Conservation (phyloP, 2,113 vertebrate species). For the Otocyon megalotis region DNA sequence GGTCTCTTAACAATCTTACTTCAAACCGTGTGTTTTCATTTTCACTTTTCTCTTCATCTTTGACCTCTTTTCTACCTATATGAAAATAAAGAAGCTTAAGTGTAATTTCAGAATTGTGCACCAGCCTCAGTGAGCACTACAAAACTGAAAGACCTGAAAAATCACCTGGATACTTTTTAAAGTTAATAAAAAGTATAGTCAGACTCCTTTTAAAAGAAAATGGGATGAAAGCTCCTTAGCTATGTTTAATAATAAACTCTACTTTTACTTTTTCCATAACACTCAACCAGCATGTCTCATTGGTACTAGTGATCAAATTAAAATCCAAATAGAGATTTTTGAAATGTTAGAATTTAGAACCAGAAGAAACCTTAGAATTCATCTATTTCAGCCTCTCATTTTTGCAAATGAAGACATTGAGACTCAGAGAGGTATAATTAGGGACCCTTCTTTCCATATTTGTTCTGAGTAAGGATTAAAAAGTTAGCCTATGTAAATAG, state of each 20-base stretch:
- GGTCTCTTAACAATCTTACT: constrained; percentile 82
- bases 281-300: not conserved
- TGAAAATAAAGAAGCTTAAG: constrained; percentile 41
- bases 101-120: constrained; percentile 13
- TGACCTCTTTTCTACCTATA: constrained; percentile 88
- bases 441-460: constrained; percentile 1
- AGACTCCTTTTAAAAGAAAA: constrained; percentile 41
- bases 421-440: not conserved
- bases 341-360: constrained; percentile 44
- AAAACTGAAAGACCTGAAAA: not conserved
- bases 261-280: constrained; percentile 43
- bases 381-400: not conserved
- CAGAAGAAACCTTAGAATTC: constrained; percentile 32
- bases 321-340: constrained; percentile 39
- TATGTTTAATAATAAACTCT: constrained; percentile 24
- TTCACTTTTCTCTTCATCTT: constrained; percentile 85
- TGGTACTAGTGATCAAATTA: not conserved
- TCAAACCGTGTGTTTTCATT: constrained; percentile 82
- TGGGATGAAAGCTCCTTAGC: not conserved
- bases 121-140: not conserved
- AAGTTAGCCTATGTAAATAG: not conserved
- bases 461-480: not conserved
- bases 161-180: not conserved
- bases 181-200: not conserved
- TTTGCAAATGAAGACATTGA: not conserved